Evolutionary conservation across 1,140 invertebrate genomes (phyloP).

Genomic region (Panagrolaimus sp.): DNA sequence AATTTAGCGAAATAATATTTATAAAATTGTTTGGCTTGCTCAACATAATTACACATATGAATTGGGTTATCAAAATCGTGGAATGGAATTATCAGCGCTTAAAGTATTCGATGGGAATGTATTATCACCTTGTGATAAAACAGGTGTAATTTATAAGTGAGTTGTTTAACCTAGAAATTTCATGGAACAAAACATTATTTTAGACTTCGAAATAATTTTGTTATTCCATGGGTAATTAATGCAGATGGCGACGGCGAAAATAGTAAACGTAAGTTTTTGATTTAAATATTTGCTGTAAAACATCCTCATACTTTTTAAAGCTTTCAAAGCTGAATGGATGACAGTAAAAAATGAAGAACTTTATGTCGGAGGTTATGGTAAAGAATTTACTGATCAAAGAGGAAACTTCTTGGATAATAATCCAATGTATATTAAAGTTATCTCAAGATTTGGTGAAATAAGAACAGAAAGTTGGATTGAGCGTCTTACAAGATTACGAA

Average conservation of each 20-base stretch:
- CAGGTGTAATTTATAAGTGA: constrained; percentile 79
- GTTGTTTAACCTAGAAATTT: background rate
- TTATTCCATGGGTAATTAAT: constrained; percentile 34
- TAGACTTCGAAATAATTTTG: constrained; percentile 61
- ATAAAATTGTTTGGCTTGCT: background rate
- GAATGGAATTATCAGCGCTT: constrained; percentile 93
- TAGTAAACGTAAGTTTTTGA: constrained; percentile 33
- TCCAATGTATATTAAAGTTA: constrained; percentile 86
- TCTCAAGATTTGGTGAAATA: constrained; percentile 74
- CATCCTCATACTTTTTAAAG: constrained; percentile 76
- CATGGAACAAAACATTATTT: background rate
- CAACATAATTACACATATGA: constrained; percentile 10
- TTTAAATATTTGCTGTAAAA: constrained; percentile 74
- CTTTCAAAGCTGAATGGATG: constrained; percentile 95
- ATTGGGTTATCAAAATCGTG: constrained; percentile 73
- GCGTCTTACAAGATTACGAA: constrained; percentile 67
- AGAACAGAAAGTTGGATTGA: constrained; percentile 71
- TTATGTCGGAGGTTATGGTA: constrained; percentile 83
- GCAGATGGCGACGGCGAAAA: constrained; percentile 25
- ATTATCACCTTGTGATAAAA: constrained; percentile 88
- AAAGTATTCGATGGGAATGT: constrained; percentile 85
- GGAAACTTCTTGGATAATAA: constrained; percentile 72
- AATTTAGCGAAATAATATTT: background rate
- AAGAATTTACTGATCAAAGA: constrained; percentile 86
- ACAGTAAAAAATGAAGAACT: constrained; percentile 80